These are phyloP conservation scores for Clitarchus hookeri DNA, from an alignment of 2,888 invertebrate species.

Conservation along the genomic window DNA sequence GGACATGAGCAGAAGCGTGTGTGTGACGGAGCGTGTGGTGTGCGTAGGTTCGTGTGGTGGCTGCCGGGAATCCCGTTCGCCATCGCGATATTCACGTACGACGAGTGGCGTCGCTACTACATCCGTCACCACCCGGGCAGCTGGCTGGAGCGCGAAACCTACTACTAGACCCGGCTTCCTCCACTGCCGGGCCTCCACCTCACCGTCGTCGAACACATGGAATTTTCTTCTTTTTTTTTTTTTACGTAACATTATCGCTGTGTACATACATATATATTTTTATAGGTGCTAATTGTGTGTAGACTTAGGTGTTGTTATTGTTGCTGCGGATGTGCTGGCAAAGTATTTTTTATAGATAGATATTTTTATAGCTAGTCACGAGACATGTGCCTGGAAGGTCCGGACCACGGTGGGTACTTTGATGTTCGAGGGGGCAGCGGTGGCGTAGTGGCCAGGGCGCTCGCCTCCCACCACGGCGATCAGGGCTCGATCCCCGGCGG, in stretches of 20 bases:
- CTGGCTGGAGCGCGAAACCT: slow-evolving; percentile 9
- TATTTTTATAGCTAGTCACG: neutral
- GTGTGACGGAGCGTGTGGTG: neutral
- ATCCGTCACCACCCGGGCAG: slow-evolving; percentile 24
- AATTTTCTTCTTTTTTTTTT: neutral
- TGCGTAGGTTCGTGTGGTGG: slow-evolving; percentile 24
- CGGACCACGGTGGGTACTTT: neutral
- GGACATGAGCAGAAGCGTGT: neutral
- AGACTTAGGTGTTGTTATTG: slow-evolving; percentile 1
- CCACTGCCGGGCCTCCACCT: neutral
- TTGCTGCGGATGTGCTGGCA: neutral
- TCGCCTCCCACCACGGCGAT: too few relatives aligned
- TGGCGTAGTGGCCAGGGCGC: too few relatives aligned
- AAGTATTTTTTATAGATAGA: neutral
- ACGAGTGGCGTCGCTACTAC: slow-evolving; percentile 17
- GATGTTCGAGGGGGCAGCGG: too few relatives aligned
- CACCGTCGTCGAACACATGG: neutral
- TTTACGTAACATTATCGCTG: neutral
- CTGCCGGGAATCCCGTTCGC: slow-evolving; percentile 20
- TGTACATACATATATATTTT: slow-evolving; percentile 14
- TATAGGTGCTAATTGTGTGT: slow-evolving; percentile 3
- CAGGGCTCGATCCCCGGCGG: too few relatives aligned
- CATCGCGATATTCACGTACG: slow-evolving; percentile 16
- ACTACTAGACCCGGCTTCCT: neutral
- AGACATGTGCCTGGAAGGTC: neutral